Evolutionary conservation across 2,888 invertebrate species (phyloP), one percentile per base, ranked within the genome.

Genomic region (Dolichomitus sp.): DNA sequence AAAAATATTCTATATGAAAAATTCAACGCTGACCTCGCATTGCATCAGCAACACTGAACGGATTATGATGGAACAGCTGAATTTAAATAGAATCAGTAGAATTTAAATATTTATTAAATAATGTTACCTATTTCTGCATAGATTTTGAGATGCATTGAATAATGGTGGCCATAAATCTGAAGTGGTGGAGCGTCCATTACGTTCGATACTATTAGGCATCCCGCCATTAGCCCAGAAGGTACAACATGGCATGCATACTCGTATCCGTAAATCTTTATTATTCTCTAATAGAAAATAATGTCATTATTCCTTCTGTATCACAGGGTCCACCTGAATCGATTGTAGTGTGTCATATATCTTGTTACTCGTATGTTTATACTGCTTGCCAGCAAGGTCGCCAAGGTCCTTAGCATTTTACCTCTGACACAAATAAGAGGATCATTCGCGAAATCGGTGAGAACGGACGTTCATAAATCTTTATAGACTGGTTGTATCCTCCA

Each of bases 381-480:
- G 17, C 7, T n/a, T 33, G 33, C 11, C 6, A 33, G 33, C 14
- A 59, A 42, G 23, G 63, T 40, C 61, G 19, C 17, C 19, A 40
- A 4, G 61, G 40, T 63, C 42, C 19, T 37, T 42, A 57, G n/a
- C 42, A 12, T 63, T 19, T 19, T 63, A 17, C 42, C 61, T 17
- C 37, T 17, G 23, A 63, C 19, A 40, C 63, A 40, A 9, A 5
- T 19, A 42, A 12, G 19, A 40, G 63, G 11, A 42, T 63, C 33
- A 63, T 63, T 42, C 40, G 40, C 14, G 23, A 40, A 23, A 40
- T 23, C 61, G 61, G 14, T 19, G 37, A 12, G 11, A 37, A 23
- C 33, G 68, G n/a, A 52, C 19, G 68, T 69, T 54, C 68, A 23
- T 69, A 69, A 69, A 69, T 69, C 52, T 33, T 37, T 69, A 52